Base-by-base conservation (phyloP, 2,888 invertebrate species). In the Sphaerophoria taeniata region DNA sequence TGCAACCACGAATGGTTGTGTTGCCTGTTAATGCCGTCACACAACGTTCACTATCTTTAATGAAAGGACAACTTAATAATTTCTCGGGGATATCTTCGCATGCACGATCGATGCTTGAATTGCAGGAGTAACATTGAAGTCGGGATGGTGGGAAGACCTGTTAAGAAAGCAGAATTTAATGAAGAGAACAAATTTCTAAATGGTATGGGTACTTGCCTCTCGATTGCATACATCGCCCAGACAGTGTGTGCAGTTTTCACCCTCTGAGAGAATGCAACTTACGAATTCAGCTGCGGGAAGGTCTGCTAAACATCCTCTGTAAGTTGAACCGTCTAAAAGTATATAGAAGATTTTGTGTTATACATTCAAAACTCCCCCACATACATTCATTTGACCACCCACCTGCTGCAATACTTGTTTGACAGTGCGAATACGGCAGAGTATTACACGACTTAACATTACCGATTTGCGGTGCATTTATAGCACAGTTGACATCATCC, bases 91-190 rank as follows among this genome's bases (percentile, higher is more conserved):
- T 70, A 0, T 90, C 89, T n/a, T 89, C 89, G 31, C 91, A 91
- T 6, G 77, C 87, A 0, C 87, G 75, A 47, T 91, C 90, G 55
- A 89, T 89, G 2, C 84, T 87, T 0, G 90, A 89, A 56, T 60
- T 88, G 67, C 92, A 91, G 9, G 87, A 88, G 47, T 88, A 89
- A 76, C 91, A 91, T 53, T 89, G 87, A 39, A 87, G 89, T 0
- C 91, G 89, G 84, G 90, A 84, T 4, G 88, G 87, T 0, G 91
- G 91, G 88, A 88, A 91, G 14, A 90, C 70, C 92, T 91, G 47
- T 91, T 36, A 0, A 9, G 43, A 72, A 3, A 45, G 51, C 9
- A 58, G 16, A 11, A 33, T 14, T 3, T 31, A 31, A 33, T 33
- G 2, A 6, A 33, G 14, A 31, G 2, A 4, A 61, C n/a, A 6